Base-by-base conservation (phyloP, 1,140 invertebrate genomes). In the Aleiodes sp. region DNA sequence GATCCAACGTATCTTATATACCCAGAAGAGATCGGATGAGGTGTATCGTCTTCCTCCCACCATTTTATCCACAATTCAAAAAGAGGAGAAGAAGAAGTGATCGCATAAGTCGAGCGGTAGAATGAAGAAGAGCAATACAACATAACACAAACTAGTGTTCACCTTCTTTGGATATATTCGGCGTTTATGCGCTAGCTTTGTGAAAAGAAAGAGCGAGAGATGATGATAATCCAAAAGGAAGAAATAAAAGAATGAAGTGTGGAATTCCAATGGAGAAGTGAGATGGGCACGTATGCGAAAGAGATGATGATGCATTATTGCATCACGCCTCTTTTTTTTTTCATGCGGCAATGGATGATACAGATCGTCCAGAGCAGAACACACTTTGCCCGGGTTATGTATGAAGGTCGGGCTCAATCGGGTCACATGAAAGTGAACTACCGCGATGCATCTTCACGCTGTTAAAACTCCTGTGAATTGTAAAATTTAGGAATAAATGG, bases 11-110 rank as follows among this genome's bases (percentile, higher is more conserved):
- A 65, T 65, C 73, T 79, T 79, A 79, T 79, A 79, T 79, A 79
- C 70, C 56, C 62, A 63, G 72, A 74, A 52, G 65, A 41, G 28
- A 52, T 59, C 19, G 60, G 16, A 35, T 63, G 19, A 56, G n/a
- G 64, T 62, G 69, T 70, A 77, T 78, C 77, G 70, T 79, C 78
- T 79, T 78, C 78, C 77, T 77, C 77, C 78, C 78, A 79, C 78
- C 74, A 12, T 14, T n/a, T 33, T n/a, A n/a, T n/a, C n/a, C n/a
- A n/a, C n/a, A n/a, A n/a, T n/a, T n/a, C n/a, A n/a, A n/a, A n/a
- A 33, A 33, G 12, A 33, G 12, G 12, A 8, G 31, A 33, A 33
- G 14, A 56, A 56, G 26, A 56, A 56, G 24, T 28, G 12, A 14
- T 69, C 46, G 35, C 6, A 33, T 37, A 29, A 56, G 41, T 67